Conservation (phyloP, 2,888 invertebrate species). For the Heterodera filipjevi region DNA sequence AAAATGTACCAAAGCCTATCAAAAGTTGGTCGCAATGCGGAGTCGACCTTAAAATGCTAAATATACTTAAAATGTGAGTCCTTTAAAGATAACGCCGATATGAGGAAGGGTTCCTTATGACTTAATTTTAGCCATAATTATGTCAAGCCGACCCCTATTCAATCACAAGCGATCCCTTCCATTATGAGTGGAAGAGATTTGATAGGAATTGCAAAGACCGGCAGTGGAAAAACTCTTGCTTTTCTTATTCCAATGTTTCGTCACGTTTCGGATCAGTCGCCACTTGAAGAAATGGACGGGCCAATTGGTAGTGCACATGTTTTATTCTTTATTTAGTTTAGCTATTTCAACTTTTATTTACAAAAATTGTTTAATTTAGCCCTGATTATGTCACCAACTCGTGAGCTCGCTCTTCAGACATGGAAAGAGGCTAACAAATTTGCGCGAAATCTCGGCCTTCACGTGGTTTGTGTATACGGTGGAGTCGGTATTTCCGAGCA, state of each 20-base stretch:
- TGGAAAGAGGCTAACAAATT: slow-evolving; percentile 93
- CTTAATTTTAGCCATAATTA: slow-evolving; percentile 71
- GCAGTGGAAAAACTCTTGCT: slow-evolving; percentile 96
- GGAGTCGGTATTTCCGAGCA: slow-evolving; percentile 95
- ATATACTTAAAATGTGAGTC: slow-evolving; percentile 78
- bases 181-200: slow-evolving; percentile 94
- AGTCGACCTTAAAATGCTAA: slow-evolving; percentile 90
- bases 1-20: slow-evolving; percentile 90
- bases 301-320: slow-evolving; percentile 74
- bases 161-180: slow-evolving; percentile 86
- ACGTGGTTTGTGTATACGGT: slow-evolving; percentile 94
- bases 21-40: slow-evolving; percentile 98
- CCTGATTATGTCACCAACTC: slow-evolving; percentile 94
- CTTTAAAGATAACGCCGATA: neutral
- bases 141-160: slow-evolving; percentile 97
- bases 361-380: slow-evolving; percentile 69
- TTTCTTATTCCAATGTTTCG: slow-evolving; percentile 96
- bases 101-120: too few species aligned
- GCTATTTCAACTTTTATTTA: slow-evolving; percentile 29
- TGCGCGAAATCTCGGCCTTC: slow-evolving; percentile 77
- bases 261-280: slow-evolving; percentile 90
- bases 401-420: slow-evolving; percentile 98
- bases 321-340: slow-evolving; percentile 14
- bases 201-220: slow-evolving; percentile 98
- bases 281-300: slow-evolving; percentile 92